Conservation (phyloP, 2,113 vertebrate genomes). For the Thermophis baileyi region DNA sequence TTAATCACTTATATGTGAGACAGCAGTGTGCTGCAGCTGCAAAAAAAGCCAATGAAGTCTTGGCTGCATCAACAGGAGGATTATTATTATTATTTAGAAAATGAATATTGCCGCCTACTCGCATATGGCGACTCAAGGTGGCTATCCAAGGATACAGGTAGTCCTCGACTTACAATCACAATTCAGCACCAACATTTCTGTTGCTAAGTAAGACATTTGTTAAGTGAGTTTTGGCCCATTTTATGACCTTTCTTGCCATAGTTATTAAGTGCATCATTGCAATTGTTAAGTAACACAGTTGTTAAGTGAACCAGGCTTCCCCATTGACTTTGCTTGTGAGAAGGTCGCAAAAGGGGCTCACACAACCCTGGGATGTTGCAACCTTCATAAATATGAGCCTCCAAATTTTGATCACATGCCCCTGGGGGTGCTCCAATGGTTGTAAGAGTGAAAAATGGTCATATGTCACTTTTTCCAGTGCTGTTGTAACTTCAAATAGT, state of each 20-base stretch:
- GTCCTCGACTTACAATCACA: background rate
- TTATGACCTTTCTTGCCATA: background rate
- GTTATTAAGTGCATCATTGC: background rate
- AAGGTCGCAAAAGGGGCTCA: background rate
- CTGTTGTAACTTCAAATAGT: no score
- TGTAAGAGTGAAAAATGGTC: background rate
- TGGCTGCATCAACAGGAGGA: background rate
- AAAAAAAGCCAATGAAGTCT: background rate
- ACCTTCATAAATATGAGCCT: background rate
- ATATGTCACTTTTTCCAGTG: background rate
- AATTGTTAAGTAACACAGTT: background rate
- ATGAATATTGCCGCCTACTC: no score
- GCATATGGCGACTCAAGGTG: no score
- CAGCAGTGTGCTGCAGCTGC: background rate
- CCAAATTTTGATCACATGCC: background rate
- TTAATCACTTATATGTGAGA: background rate
- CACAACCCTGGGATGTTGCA: background rate
- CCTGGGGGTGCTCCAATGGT: no score
- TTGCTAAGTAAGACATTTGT: background rate
- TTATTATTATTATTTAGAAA: no score
- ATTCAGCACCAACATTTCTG: background rate
- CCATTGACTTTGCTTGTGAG: background rate
- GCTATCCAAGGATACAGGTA: background rate
- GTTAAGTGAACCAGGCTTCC: background rate
- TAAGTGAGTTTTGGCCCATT: background rate